These are phyloP conservation scores for Sinocyclocheilus rhinocerous DNA, from an alignment of 2,113 vertebrate species.

Conservation along the genomic window DNA sequence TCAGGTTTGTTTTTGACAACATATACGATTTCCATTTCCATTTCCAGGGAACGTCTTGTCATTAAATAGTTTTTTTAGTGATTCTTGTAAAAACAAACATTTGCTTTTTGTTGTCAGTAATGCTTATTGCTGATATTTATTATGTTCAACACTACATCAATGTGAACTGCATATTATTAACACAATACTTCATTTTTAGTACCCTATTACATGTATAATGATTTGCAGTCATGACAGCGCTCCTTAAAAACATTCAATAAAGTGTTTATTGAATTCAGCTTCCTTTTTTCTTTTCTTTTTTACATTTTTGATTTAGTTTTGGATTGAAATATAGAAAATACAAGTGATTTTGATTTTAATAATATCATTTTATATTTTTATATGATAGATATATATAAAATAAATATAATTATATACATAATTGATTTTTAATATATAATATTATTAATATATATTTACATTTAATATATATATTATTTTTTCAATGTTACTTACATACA, in stretches of 20 bases:
- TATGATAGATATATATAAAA: too few relatives aligned
- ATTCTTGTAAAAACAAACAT: not conserved
- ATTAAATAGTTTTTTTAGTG: not conserved
- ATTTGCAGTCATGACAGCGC: not conserved
- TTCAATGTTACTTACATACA: not conserved
- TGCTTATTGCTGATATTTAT: not conserved
- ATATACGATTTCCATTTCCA: not conserved
- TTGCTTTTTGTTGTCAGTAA: not conserved
- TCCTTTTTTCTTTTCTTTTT: not conserved
- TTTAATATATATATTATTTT: too few relatives aligned
- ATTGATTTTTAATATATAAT: not conserved
- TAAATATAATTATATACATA: not conserved
- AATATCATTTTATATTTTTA: too few relatives aligned
- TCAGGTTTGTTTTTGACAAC: not conserved
- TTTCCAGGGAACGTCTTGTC: not conserved
- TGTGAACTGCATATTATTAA: not conserved
- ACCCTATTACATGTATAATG: not conserved
- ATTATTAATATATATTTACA: not conserved
- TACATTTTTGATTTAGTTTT: not conserved
- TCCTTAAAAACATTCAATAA: not conserved
- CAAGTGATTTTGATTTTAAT: not conserved
- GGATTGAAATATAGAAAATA: not conserved
- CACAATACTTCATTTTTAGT: not conserved
- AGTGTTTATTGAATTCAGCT: not conserved
- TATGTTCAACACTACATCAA: slow-evolving; percentile 6